Evolutionary conservation across 2,888 invertebrate genomes (phyloP).

Genomic region (Keiferia lycopersicella): DNA sequence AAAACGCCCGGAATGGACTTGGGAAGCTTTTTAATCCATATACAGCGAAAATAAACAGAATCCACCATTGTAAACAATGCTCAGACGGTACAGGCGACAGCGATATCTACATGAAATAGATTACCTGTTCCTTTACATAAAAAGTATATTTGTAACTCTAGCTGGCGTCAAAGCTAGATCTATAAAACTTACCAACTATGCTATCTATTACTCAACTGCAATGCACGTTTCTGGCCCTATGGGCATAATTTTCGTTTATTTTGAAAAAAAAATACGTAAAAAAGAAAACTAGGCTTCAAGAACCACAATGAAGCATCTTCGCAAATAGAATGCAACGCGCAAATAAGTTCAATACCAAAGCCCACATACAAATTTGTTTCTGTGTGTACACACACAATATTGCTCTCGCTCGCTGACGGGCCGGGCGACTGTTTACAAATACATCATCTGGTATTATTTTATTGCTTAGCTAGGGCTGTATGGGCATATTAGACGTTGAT

Average conservation of each 20-base stretch:
- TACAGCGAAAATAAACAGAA: constrained; percentile 75
- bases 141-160: background rate
- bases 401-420: constrained; percentile 57
- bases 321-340: constrained; percentile 3
- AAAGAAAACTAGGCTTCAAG: no score
- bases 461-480: constrained; percentile 40
- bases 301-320: background rate
- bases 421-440: constrained; percentile 74
- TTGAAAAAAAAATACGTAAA: no score
- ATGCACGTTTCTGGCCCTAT: no score
- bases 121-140: background rate
- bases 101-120: background rate
- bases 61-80: constrained; percentile 68
- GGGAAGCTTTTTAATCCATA: constrained; percentile 79
- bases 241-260: no score
- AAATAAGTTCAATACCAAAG: background rate
- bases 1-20: constrained; percentile 66
- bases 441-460: constrained; percentile 76
- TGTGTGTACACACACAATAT: constrained; percentile 33
- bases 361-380: constrained; percentile 5
- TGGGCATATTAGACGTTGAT: background rate
- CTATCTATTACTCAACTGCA: no score
- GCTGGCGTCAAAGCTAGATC: no score
- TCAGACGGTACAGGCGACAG: constrained; percentile 48
- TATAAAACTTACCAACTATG: no score